A percentile compares a stretch with the other conserved stretches of the same genome.
Conservation (phyloP, 1,140 invertebrate species). For the Leptoteleia sp. region DNA sequence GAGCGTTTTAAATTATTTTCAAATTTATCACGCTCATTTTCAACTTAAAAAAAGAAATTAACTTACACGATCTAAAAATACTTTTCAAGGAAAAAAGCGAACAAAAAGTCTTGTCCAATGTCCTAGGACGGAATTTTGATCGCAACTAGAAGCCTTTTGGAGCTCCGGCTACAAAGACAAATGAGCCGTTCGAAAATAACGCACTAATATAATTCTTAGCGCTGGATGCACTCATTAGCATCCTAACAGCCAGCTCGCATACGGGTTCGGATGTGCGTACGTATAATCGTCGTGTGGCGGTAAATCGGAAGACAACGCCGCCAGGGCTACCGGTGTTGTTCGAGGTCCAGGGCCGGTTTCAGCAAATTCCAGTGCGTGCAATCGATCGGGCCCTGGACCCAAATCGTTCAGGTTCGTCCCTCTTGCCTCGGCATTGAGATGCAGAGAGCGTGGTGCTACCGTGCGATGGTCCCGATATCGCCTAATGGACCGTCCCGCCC, state of each 20-base stretch:
- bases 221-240: constrained; percentile 51
- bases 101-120: not conserved
- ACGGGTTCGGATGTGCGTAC: constrained; percentile 33
- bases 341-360: constrained; percentile 69
- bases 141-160: not conserved
- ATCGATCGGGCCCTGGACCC: constrained; percentile 64
- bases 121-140: not conserved
- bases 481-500: constrained; percentile 80
- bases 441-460: constrained; percentile 81
- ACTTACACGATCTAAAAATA: no score
- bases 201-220: constrained; percentile 51
- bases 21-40: no score
- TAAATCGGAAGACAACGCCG: constrained; percentile 76
- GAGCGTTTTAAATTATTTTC: no score
- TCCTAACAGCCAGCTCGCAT: constrained; percentile 39
- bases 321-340: constrained; percentile 79
- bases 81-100: no score
- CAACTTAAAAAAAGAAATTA: no score
- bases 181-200: constrained; percentile 38
- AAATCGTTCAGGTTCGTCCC: constrained; percentile 69
- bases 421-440: constrained; percentile 77
- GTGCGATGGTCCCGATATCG: constrained; percentile 81
- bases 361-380: constrained; percentile 57
- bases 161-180: constrained; percentile 21
- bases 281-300: constrained; percentile 64